A percentile compares a stretch with the other conserved stretches of the same genome.
phyloP scores from a whole-genome alignment of 2,113 vertebrate genomes.

The Pluvialis apricaria region DNA sequence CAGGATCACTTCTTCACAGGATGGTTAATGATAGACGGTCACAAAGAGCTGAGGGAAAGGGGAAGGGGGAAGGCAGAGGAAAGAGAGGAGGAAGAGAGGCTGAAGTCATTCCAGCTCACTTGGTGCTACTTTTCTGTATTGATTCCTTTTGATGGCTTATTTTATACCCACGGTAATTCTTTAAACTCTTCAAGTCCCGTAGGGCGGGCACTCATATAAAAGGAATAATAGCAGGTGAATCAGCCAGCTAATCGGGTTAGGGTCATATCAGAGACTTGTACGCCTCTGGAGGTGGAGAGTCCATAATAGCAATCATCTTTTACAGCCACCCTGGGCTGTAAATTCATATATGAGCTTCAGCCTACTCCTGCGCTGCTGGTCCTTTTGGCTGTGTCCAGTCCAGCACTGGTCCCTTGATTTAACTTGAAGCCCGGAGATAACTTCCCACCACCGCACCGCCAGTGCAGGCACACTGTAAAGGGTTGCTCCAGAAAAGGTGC shows the following conservation, averaged over 20 bases:
- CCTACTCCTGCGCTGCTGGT: fast-evolving
- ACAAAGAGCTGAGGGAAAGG: neutral
- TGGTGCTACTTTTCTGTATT: neutral
- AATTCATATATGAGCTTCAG: neutral
- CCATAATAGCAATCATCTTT: neutral
- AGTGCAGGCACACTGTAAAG: fast-evolving
- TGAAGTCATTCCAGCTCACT: neutral
- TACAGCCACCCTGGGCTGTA: neutral
- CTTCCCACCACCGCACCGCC: neutral
- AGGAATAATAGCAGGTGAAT: neutral
- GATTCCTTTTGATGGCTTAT: neutral
- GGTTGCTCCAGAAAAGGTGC: neutral
- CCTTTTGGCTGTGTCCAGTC: neutral
- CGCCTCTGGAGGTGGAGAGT: neutral
- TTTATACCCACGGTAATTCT: neutral
- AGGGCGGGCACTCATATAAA: neutral
- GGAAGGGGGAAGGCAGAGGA: neutral
- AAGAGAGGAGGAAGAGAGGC: neutral
- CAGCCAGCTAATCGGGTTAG: neutral
- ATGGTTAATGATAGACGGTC: neutral
- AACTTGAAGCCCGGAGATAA: neutral
- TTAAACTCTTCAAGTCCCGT: neutral
- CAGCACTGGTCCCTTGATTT: too few relatives aligned
- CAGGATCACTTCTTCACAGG: neutral
- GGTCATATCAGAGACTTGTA: too few relatives aligned